A percentile compares a stretch with the other conserved stretches of the same genome.
phyloP scores from a whole-genome alignment of 1,140 invertebrate genomes.

The Stegodyphus mimosarum region DNA sequence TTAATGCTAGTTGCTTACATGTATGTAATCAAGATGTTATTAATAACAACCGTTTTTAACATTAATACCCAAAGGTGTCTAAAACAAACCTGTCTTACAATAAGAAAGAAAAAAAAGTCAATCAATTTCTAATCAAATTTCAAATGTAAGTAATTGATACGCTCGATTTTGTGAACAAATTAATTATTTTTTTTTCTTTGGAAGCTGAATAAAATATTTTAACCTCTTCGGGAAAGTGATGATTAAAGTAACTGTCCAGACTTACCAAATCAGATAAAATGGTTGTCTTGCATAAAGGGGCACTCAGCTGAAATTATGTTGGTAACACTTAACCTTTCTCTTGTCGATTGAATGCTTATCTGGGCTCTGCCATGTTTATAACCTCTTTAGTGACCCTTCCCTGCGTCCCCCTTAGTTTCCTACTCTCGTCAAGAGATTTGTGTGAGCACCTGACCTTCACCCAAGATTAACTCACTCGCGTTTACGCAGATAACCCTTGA shows the following conservation, averaged over 20 bases:
- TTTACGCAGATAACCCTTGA: slow-evolving; percentile 18
- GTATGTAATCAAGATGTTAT: too few relatives aligned
- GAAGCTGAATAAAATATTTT: too few relatives aligned
- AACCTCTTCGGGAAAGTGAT: not conserved
- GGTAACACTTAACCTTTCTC: slow-evolving; percentile 11
- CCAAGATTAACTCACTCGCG: not conserved
- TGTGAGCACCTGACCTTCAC: slow-evolving; percentile 5
- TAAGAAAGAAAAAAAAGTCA: too few relatives aligned
- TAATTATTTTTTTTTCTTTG: too few relatives aligned
- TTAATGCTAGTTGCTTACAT: too few relatives aligned
- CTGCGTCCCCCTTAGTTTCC: not conserved
- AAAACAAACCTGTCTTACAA: too few relatives aligned
- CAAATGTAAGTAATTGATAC: too few relatives aligned
- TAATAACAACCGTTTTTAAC: too few relatives aligned
- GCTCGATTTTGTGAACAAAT: too few relatives aligned
- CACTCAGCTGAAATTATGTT: not conserved
- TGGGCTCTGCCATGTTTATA: slow-evolving; percentile 17
- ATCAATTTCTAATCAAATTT: too few relatives aligned
- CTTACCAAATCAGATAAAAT: slow-evolving; percentile 5
- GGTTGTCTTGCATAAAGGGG: not conserved
- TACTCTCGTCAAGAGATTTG: not conserved
- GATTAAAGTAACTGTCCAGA: not conserved
- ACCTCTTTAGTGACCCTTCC: slow-evolving; percentile 1
- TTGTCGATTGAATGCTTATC: slow-evolving; percentile 25
- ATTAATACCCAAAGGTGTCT: too few relatives aligned